Evolutionary conservation across 2,797 vertebrate genomes (phyloP), one percentile per base, ranked within the genome.

Genomic region (Choloepus didactylus): DNA sequence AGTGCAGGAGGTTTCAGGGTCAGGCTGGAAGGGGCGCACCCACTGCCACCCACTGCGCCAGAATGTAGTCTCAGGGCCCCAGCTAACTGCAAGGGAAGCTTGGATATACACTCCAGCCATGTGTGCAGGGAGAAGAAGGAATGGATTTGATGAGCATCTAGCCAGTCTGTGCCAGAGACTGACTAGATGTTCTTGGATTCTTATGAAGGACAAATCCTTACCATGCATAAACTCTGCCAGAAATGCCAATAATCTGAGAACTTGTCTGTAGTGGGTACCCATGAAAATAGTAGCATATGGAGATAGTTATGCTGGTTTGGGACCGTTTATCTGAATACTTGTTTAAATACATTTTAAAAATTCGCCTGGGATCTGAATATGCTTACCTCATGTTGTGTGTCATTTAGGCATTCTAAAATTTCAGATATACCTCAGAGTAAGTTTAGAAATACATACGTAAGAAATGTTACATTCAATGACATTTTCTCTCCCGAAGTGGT

Each of bases 391-490:
- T 77, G 54, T 95, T 86, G 44, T 49, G 2, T 38, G 35, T 77
- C 59, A 73, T 66, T 80, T 87, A 69, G 59, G 62, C 14, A 1
- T 81, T 95, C n/a, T 79, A 69, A 95, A 96, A 87, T 91, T 90
- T 77, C 41, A 96, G 77, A 9, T 87, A 29, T 83, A 14, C 86
- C 60, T 70, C 84, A 88, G 51, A 82, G 15, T 80, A 25, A 83
- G 86, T 93, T 95, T 84, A 96, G 88, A 91, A 93, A 86, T 56
- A 38, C 6, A 5, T 69, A 44, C 6, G 3, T 59, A 41, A 64
- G 35, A 84, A 90, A 25, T 80, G 56, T 66, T 86, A 25, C 31
- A 1, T 72, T 3, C 29, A 66, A 4, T 96, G 85, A 81, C 76
- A 66, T 89, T 75, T 93, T 94, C 41, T 69, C 69, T 96, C 64